These are phyloP conservation scores for Hippocampus mohnikei DNA, from an alignment of 2,113 vertebrate genomes.

Conservation along the genomic window DNA sequence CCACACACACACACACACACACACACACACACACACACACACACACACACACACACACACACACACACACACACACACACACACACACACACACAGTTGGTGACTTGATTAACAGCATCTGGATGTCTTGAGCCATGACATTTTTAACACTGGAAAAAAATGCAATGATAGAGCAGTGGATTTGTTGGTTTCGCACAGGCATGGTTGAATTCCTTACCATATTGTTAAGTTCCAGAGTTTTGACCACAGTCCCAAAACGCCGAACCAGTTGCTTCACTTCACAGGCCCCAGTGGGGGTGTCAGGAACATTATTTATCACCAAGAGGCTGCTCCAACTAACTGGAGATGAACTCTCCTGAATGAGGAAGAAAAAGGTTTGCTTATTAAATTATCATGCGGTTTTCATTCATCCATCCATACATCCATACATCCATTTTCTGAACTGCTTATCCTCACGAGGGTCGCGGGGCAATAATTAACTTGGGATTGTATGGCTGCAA, in stretches of 20 bases:
- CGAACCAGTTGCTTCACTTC: slow-evolving; percentile 62
- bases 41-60: too few species aligned
- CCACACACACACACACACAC: too few species aligned
- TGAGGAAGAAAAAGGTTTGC: not conserved
- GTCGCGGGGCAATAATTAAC: not conserved
- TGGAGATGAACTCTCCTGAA: slow-evolving; percentile 22
- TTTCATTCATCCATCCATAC: too few species aligned
- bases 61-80: too few species aligned
- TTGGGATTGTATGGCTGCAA: too few species aligned
- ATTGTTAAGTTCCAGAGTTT: slow-evolving; percentile 48
- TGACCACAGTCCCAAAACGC: slow-evolving; percentile 58
- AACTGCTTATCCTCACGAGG: too few species aligned
- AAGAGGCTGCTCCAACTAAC: slow-evolving; percentile 52
- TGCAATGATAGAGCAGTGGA: not conserved
- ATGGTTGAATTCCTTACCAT: slow-evolving; percentile 37
- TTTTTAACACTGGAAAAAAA: not conserved
- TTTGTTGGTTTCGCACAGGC: not conserved
- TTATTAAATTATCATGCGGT: not conserved
- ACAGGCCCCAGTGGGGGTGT: slow-evolving; percentile 6
- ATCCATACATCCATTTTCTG: too few species aligned
- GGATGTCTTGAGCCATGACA: too few species aligned
- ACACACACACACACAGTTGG: too few species aligned
- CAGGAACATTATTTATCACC: slow-evolving; percentile 63
- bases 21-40: too few species aligned
- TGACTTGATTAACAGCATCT: too few species aligned